These are phyloP conservation scores for Siphamia tubifer DNA, from an alignment of 2,113 vertebrate genomes.

Conservation along the genomic window DNA sequence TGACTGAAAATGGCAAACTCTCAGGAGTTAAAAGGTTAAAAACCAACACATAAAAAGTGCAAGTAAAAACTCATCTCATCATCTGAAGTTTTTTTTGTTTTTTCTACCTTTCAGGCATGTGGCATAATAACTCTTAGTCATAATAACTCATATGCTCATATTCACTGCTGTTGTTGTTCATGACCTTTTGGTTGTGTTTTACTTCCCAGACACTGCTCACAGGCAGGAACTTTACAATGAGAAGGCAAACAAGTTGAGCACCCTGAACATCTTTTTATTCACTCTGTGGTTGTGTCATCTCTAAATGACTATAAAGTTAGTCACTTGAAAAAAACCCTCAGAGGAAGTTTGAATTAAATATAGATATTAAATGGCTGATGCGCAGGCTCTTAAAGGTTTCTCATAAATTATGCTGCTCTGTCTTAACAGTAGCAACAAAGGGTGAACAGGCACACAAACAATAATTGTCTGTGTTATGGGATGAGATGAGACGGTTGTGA, in stretches of 20 bases:
- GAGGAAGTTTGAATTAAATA: slow-evolving; percentile 60
- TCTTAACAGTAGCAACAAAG: slow-evolving; percentile 30
- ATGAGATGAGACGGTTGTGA: slow-evolving; percentile 9
- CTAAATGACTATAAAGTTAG: neutral
- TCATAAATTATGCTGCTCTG: slow-evolving; percentile 60
- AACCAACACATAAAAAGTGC: no score
- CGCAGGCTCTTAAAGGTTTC: slow-evolving; percentile 30
- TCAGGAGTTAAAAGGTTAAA: no score
- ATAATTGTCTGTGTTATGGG: neutral
- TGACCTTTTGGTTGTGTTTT: slow-evolving; percentile 36
- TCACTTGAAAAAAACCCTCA: neutral
- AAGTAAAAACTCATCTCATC: slow-evolving; percentile 1
- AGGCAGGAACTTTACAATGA: slow-evolving; percentile 32
- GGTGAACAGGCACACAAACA: neutral
- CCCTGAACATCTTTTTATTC: neutral
- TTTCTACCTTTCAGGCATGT: slow-evolving; percentile 8
- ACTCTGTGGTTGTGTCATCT: neutral
- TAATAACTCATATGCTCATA: neutral
- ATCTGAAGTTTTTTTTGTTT: slow-evolving; percentile 4
- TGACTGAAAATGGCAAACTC: no score
- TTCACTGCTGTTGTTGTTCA: slow-evolving; percentile 8
- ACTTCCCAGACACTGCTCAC: neutral
- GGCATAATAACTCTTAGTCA: slow-evolving; percentile 6
- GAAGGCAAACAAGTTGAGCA: neutral
- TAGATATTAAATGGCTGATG: slow-evolving; percentile 59